phyloP scores from a whole-genome alignment of 2,113 vertebrate species.

The Erythrocercus mccallii region DNA sequence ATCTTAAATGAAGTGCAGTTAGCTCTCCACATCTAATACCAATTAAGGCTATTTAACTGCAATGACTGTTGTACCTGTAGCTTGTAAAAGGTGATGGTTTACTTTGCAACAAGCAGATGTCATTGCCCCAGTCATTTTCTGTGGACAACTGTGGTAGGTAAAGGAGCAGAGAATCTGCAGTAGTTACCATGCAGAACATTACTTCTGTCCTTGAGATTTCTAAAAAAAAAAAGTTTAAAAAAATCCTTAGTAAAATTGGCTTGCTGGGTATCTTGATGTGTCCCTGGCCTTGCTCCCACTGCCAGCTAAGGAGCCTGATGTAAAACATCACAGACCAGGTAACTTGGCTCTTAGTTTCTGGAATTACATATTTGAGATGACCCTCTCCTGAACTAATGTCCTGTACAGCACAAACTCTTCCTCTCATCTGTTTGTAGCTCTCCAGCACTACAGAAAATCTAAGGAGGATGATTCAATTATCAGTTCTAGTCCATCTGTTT shows the following conservation, averaged over 20 bases:
- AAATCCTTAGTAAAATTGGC: not conserved
- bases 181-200: not conserved
- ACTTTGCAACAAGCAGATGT: not conserved
- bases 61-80: not conserved
- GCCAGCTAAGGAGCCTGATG: not conserved
- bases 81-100: not conserved
- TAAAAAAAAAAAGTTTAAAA: not conserved
- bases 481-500: not conserved
- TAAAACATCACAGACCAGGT: not conserved
- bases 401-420: not conserved
- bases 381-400: not conserved
- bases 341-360: not conserved
- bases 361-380: not conserved
- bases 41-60: not conserved
- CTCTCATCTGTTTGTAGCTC: not conserved
- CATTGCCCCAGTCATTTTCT: not conserved
- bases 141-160: fast-evolving
- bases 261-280: fast-evolving
- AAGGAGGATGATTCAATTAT: not conserved
- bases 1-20: not conserved
- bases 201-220: not conserved
- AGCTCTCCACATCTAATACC: not conserved
- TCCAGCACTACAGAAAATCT: not conserved
- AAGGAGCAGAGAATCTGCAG: not conserved
- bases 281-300: not conserved